Percentiles rank a stretch among this genome's conserved stretches.
phyloP scores from a whole-genome alignment of 2,113 vertebrate genomes.

The Corythaixoides concolor region DNA sequence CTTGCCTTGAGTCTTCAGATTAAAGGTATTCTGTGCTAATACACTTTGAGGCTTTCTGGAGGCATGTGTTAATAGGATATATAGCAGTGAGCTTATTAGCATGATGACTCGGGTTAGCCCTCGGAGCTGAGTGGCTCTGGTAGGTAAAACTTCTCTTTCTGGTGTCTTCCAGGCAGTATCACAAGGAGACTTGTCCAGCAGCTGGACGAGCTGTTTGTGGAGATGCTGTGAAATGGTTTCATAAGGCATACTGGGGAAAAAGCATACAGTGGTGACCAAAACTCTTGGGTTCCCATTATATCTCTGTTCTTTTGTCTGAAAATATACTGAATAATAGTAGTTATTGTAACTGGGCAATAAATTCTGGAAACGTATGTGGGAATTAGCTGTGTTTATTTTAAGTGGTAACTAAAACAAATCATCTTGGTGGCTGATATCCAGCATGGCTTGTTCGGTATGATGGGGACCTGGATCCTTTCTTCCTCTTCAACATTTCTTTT shows the following conservation, averaged over 20 bases:
- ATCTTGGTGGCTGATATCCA: conserved; percentile 27
- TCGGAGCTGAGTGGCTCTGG: neutral
- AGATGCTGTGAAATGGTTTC: neutral
- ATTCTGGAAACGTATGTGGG: conserved; percentile 13
- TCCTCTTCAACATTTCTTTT: neutral
- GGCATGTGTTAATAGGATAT: neutral
- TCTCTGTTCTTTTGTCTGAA: neutral
- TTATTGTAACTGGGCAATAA: conserved; percentile 27
- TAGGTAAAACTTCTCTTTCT: neutral
- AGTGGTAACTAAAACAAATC: conserved; percentile 29
- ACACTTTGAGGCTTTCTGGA: neutral
- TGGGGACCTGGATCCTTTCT: neutral
- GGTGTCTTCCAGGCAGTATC: neutral
- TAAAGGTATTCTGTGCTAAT: neutral
- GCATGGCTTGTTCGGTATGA: neutral
- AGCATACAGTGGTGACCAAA: neutral
- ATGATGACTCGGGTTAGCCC: neutral
- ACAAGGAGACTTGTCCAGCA: neutral
- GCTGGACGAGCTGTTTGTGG: neutral
- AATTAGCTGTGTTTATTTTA: conserved; percentile 9
- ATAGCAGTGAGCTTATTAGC: neutral
- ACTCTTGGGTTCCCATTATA: neutral
- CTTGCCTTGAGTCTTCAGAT: neutral
- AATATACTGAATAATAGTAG: neutral
- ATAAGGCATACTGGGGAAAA: neutral